Evolutionary conservation across 2,113 vertebrate species (phyloP).

Genomic region (Brachirus orientalis): DNA sequence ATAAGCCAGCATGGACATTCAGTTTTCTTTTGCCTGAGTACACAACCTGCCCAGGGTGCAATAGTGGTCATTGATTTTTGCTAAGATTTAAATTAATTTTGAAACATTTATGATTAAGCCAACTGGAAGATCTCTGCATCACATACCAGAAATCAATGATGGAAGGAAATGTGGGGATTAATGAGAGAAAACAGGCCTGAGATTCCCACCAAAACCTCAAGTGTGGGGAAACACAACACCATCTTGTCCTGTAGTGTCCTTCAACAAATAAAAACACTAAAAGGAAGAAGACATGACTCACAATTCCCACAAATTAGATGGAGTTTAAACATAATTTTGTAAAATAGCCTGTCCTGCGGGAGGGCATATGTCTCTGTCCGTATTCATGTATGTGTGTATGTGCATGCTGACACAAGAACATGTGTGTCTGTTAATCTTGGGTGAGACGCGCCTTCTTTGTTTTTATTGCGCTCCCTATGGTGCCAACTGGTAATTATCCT

Average conservation of each 20-base stretch:
- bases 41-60: no score
- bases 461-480: slow-evolving; percentile 59
- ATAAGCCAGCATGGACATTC: no score
- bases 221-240: slow-evolving; percentile 1
- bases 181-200: slow-evolving; percentile 28
- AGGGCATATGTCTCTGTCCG: slow-evolving; percentile 24
- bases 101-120: no score
- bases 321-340: slow-evolving; percentile 61
- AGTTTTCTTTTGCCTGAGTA: no score
- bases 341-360: slow-evolving; percentile 52
- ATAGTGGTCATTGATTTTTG: no score
- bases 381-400: slow-evolving; percentile 19
- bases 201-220: slow-evolving; percentile 54
- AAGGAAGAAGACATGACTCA: slow-evolving; percentile 9
- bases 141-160: slow-evolving; percentile 25
- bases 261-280: not conserved
- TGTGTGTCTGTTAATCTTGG: slow-evolving; percentile 20
- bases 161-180: slow-evolving; percentile 5
- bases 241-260: slow-evolving; percentile 27
- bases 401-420: slow-evolving; percentile 1
- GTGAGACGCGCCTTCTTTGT: slow-evolving; percentile 35
- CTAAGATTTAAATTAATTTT: no score
- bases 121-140: slow-evolving; percentile 31
- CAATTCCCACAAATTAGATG: slow-evolving; percentile 52
- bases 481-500: slow-evolving; percentile 63